Percentiles rank a stretch among this genome's conserved stretches.
These are phyloP conservation scores for Sinocyclocheilus maitianheensis DNA, from an alignment of 2,113 vertebrate species.

Conservation along the genomic window DNA sequence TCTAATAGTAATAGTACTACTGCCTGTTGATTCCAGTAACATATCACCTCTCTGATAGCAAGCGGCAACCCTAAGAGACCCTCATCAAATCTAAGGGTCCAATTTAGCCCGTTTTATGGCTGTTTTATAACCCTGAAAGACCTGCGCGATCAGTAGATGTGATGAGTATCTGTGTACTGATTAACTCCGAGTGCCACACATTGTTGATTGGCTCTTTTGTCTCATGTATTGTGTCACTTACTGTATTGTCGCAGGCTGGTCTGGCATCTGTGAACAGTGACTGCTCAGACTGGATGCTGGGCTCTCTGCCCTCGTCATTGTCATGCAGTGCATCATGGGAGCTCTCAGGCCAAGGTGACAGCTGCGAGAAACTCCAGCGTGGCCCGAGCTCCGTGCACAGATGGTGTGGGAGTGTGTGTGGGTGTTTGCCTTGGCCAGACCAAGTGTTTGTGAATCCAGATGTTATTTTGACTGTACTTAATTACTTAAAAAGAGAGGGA, in stretches of 20 bases:
- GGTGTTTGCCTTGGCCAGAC: slow-evolving; percentile 46
- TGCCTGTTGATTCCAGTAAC: not conserved
- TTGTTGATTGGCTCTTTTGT: not conserved
- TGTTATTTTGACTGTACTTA: slow-evolving; percentile 44
- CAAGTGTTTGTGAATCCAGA: slow-evolving; percentile 44
- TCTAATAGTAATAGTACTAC: not conserved
- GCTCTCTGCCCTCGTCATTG: slow-evolving; percentile 49
- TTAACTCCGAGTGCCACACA: slow-evolving; percentile 21
- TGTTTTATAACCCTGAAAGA: not conserved
- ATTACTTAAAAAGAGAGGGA: slow-evolving; percentile 23
- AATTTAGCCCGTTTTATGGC: not conserved
- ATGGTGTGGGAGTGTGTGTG: slow-evolving; percentile 21
- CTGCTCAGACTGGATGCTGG: slow-evolving; percentile 49
- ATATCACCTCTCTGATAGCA: not conserved
- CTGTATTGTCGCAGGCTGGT: slow-evolving; percentile 45
- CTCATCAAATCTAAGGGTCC: not conserved
- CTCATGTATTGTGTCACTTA: slow-evolving; percentile 29
- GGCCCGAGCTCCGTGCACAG: slow-evolving; percentile 32
- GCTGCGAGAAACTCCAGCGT: slow-evolving; percentile 54
- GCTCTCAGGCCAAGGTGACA: slow-evolving; percentile 64
- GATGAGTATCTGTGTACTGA: slow-evolving; percentile 31
- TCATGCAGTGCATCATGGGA: slow-evolving; percentile 64
- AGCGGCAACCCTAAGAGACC: not conserved
- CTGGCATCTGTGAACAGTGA: slow-evolving; percentile 51
- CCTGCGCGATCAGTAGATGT: not conserved